Percentiles rank a stretch among this genome's conserved stretches.
phyloP scores from a whole-genome alignment of 2,888 invertebrate species.

The Athripsodes cinereus region DNA sequence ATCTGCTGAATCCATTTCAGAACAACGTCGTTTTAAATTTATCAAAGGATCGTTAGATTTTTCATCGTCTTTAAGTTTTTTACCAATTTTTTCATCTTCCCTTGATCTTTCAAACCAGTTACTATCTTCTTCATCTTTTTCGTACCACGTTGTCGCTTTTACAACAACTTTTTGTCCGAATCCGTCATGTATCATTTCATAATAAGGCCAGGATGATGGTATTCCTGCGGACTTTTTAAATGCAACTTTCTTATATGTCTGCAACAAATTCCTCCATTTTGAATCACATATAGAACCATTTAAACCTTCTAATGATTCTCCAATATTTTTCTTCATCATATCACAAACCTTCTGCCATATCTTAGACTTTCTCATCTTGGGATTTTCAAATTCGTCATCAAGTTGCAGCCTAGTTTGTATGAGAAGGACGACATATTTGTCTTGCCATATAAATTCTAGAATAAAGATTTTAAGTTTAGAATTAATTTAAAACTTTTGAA shows the following conservation, averaged over 20 bases:
- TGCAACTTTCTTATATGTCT: slow-evolving; percentile 7
- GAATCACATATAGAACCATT: slow-evolving; percentile 2
- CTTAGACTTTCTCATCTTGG: slow-evolving; percentile 3
- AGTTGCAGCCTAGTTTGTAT: slow-evolving; percentile 1
- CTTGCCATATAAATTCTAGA: slow-evolving; percentile 10
- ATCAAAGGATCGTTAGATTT: background rate
- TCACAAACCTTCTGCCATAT: slow-evolving; percentile 7
- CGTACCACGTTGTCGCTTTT: slow-evolving; percentile 1
- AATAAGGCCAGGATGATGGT: slow-evolving; percentile 5
- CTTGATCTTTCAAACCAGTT: slow-evolving; percentile 1
- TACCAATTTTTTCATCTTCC: background rate
- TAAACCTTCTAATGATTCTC: slow-evolving; percentile 3
- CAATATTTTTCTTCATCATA: slow-evolving; percentile 2
- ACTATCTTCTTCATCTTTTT: slow-evolving; percentile 1
- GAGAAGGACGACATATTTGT: slow-evolving; percentile 2
- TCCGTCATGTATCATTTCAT: slow-evolving; percentile 5
- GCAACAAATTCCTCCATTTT: slow-evolving; percentile 10
- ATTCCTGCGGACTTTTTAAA: slow-evolving; percentile 6
- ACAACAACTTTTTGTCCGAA: slow-evolving; percentile 5
- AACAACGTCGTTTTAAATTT: background rate
- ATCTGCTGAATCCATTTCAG: background rate
- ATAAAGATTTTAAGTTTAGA: slow-evolving; percentile 1
- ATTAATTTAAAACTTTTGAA: too few relatives aligned
- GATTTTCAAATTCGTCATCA: slow-evolving; percentile 10
- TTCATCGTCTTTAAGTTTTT: background rate